A percentile compares a stretch with the other conserved stretches of the same genome.
Conservation (phyloP, 2,113 vertebrate genomes). For the Pseudolaguvia tuberculata region DNA sequence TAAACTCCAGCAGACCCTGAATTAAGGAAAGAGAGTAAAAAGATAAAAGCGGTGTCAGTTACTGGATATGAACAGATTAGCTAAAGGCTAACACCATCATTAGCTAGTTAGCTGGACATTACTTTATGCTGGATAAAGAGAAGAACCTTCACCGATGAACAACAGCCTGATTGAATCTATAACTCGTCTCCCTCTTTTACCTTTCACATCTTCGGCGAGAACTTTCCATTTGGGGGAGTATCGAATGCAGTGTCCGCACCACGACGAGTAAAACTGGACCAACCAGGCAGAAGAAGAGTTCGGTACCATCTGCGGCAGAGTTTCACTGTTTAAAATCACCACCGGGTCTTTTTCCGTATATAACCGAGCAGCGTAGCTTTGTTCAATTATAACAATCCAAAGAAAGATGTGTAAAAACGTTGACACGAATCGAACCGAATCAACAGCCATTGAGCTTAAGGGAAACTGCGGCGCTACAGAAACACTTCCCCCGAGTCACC, state of each 20-base stretch:
- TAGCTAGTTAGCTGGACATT: background rate
- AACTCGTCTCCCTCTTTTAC: constrained; percentile 65
- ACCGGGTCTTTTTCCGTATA: constrained; percentile 80
- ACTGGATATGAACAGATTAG: background rate
- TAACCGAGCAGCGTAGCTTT: constrained; percentile 57
- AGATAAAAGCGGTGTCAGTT: background rate
- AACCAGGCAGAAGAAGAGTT: constrained; percentile 87
- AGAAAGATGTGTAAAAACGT: constrained; percentile 21
- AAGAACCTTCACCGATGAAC: too few species aligned
- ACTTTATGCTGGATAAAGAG: background rate
- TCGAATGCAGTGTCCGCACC: constrained; percentile 91
- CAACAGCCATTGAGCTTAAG: constrained; percentile 1
- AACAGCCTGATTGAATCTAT: background rate
- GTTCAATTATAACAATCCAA: constrained; percentile 39
- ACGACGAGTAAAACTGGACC: constrained; percentile 92
- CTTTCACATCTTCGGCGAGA: constrained; percentile 83
- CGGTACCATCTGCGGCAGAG: constrained; percentile 64
- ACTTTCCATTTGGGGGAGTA: constrained; percentile 88
- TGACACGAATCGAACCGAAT: constrained; percentile 27
- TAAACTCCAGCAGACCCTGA: too few species aligned
- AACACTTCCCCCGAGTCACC: background rate
- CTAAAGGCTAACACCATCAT: background rate
- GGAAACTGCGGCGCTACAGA: background rate
- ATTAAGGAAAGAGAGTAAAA: too few species aligned
- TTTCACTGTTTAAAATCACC: constrained; percentile 73